phyloP scores from a whole-genome alignment of 2,113 vertebrate species.

The Microcebus ravelobensis region DNA sequence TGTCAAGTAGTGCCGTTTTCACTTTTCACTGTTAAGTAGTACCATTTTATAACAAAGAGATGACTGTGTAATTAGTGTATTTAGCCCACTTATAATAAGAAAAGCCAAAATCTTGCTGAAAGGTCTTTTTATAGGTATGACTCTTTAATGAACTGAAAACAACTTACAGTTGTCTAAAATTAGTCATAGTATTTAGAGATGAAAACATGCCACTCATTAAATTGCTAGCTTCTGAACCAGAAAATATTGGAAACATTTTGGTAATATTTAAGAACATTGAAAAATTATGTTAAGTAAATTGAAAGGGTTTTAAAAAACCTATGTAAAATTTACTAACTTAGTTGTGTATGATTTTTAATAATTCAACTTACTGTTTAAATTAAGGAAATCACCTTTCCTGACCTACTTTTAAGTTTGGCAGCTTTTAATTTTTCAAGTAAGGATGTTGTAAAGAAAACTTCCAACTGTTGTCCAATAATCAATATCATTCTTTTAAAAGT shows the following conservation, averaged over 20 bases:
- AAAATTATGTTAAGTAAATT: not conserved
- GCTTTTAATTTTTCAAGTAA: conserved; percentile 8
- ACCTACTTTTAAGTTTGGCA: conserved; percentile 18
- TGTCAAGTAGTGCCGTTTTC: not conserved
- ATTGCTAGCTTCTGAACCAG: not conserved
- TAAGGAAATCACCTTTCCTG: not conserved
- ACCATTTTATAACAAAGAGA: not conserved
- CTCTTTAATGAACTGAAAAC: not conserved
- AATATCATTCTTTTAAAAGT: not conserved
- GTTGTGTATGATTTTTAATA: not conserved
- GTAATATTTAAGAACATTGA: conserved; percentile 36
- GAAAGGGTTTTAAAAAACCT: not conserved
- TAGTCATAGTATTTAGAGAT: conserved; percentile 2
- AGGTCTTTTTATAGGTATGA: conserved; percentile 11
- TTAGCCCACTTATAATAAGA: not conserved
- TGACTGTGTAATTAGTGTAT: not conserved
- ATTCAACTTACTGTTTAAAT: not conserved
- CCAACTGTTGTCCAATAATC: not conserved
- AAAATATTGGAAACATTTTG: conserved; percentile 10
- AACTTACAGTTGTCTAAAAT: not conserved
- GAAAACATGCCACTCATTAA: not conserved
- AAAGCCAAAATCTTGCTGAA: conserved; percentile 7
- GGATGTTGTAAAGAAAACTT: not conserved
- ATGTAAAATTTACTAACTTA: not conserved
- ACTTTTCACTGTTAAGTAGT: not conserved